Percentiles rank a stretch among this genome's conserved stretches.
Conservation (phyloP, 2,888 invertebrate species). For the Nephrotoma flavescens region DNA sequence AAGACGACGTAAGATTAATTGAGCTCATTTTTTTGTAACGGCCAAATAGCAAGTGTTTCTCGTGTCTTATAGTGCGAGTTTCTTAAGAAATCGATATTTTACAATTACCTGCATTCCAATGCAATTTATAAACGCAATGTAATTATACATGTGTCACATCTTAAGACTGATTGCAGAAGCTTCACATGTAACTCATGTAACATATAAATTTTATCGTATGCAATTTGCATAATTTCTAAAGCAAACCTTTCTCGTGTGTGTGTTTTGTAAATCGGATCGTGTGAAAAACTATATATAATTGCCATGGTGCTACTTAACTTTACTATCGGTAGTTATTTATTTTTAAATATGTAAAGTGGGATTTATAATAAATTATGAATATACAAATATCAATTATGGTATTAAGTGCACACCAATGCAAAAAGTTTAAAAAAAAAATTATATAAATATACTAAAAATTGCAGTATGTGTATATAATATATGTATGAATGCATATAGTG, state of each 20-base stretch:
- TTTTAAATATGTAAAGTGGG: not conserved
- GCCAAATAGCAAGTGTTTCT: not conserved
- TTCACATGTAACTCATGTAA: not conserved
- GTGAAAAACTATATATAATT: not conserved
- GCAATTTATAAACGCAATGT: not conserved
- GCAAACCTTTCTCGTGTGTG: not conserved
- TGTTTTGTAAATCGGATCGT: not conserved
- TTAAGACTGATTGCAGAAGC: not conserved
- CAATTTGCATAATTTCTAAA: not conserved
- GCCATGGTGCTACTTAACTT: not conserved
- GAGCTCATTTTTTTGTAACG: not conserved
- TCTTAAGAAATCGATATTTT: not conserved
- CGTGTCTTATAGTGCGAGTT: not conserved
- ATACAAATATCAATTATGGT: not conserved
- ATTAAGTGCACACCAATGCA: not conserved
- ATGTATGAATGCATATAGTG: not conserved
- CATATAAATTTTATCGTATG: not conserved
- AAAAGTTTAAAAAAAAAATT: not conserved
- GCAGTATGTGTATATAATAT: not conserved
- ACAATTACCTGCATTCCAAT: not conserved
- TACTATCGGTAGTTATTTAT: not conserved
- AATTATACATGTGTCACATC: not conserved
- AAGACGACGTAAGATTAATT: not conserved
- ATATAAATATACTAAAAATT: not conserved
- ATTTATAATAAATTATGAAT: not conserved